Base-by-base conservation (phyloP, 2,113 vertebrate species). In the Myiozetetes cayanensis region DNA sequence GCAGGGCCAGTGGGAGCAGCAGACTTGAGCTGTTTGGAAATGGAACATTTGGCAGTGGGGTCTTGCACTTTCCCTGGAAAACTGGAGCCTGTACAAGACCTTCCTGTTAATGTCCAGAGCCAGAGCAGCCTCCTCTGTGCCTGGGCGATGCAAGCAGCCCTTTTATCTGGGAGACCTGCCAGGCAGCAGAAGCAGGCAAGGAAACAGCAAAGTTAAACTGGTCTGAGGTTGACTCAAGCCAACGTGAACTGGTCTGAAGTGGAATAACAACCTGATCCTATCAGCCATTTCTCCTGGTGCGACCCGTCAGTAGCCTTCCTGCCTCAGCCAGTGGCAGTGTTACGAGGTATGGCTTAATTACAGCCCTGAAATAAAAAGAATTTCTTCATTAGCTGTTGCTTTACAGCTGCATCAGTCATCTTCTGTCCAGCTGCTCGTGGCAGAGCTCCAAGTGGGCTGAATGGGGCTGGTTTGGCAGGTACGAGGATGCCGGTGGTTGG, bases 381-480 rank as follows among this genome's bases (percentile, higher is more conserved):
- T 72, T 72, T 78, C 87, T 92, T 96, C 41, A 82, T 82, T 91
- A 83, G 49, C 8, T 52, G 78, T 75, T 94, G 77, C 71, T 91
- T 58, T 87, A 70, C 1, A 10, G 49, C 79, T 77, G 63, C 39
- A 73, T 66, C 75, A 76, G 63, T 92, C 13, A 1, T 74, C 68
- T 75, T 83, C 49, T 96, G 87, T 96, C 73, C 87, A 77, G 84
- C 89, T 81, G 79, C 90, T 88, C 3, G 0, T 71, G 88, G 94
- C 94, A 90, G 68, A 47, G 58, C 78, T 90, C 85, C 85, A 73
- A 33, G 46, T 13, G 67, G 82, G 79, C 79, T 93, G 96, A 73
- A 65, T 56, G 8, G 10, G 73, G 85, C 90, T 90, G 89, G 88
- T 90, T 91, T 91, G 82, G 87, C 90, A 91, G 92, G 94, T 93